phyloP scores from a whole-genome alignment of 2,113 vertebrate genomes.

The Sander lucioperca region DNA sequence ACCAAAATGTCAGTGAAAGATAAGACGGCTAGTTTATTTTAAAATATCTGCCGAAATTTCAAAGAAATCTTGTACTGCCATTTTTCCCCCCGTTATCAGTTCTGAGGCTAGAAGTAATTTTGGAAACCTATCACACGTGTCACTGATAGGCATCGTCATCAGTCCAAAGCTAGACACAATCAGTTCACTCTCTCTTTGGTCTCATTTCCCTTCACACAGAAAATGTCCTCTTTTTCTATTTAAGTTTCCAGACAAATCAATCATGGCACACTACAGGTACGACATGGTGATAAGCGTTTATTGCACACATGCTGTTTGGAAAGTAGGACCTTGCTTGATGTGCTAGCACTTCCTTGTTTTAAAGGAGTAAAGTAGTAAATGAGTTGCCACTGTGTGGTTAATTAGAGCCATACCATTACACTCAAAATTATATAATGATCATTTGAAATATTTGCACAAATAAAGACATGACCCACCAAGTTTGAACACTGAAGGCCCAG shows the following conservation, averaged over 20 bases:
- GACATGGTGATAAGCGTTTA: constrained; percentile 22
- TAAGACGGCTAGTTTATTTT: not conserved
- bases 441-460: not conserved
- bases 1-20: constrained; percentile 10
- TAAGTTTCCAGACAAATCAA: constrained; percentile 32
- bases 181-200: constrained; percentile 8
- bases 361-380: not conserved
- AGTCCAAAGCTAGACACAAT: constrained; percentile 21
- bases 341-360: not conserved
- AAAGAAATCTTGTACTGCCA: not conserved
- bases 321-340: not conserved
- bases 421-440: not conserved
- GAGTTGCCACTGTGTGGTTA: not conserved
- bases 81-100: constrained; percentile 11
- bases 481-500: not conserved
- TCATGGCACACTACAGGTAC: constrained; percentile 12
- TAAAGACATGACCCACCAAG: not conserved
- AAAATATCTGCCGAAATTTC: constrained; percentile 33
- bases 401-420: not conserved
- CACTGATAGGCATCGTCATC: constrained; percentile 39
- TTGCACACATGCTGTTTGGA: constrained; percentile 8
- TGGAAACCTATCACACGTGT: constrained; percentile 12
- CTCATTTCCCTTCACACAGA: constrained; percentile 30
- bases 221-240: constrained; percentile 12
- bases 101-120: constrained; percentile 25